Evolutionary conservation across 2,888 invertebrate genomes (phyloP), one percentile per base, ranked within the genome.

Genomic region (Drosophila subquinaria): DNA sequence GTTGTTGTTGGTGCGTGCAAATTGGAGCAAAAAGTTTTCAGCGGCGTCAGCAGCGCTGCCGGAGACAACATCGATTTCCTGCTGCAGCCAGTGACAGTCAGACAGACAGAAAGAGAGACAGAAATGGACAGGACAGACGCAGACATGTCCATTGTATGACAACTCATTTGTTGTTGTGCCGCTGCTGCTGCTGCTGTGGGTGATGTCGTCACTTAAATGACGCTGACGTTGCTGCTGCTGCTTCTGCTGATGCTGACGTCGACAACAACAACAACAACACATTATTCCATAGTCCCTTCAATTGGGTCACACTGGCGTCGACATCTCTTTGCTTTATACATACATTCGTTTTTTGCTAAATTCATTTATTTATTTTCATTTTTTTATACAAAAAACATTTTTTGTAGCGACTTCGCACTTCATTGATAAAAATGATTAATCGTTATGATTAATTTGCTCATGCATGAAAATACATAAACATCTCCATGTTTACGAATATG

Each of bases 371-470:
- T 62, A 47, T 51, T 36, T 62, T 56, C 61, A 52, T 47, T 30
- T 59, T 59, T 27, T 30, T 27, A 27, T 27, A 27, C 5, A 27
- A 6, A 5, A 27, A 27, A 20, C 9, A n/a, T 38, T 10, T 42
- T 70, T 67, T 60, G 67, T 51, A 60, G 38, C 35, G 63, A 73
- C 65, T 85, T 89, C 70, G 80, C 89, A 89, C 82, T 84, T 88
- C 89, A 88, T 89, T 86, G 88, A 89, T 86, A 89, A 89, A 89
- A 89, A 82, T 89, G 86, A 88, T 82, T 86, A 88, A 89, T 82
- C 82, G 76, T 80, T 73, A 69, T 88, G 78, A 76, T 84, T 82
- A 73, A 71, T 74, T 52, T 65, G 57, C 10, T 35, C 33, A 36
- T 55, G 30, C 48, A 45, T 66, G 47, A 50, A 8, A 20, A 42